These are phyloP conservation scores for Spisula solida DNA, from an alignment of 2,888 invertebrate genomes.

Conservation along the genomic window DNA sequence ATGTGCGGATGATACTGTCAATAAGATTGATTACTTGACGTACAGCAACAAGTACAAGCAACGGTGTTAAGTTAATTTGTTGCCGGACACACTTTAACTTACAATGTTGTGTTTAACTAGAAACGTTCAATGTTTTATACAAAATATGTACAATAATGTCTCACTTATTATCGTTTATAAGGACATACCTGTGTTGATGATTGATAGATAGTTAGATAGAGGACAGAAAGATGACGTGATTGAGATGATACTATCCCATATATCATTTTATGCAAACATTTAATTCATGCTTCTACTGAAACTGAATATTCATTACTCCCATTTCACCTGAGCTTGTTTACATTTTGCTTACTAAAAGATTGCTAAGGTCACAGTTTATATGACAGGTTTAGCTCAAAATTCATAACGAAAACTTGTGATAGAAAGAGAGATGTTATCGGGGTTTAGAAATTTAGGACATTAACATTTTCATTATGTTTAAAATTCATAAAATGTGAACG, in stretches of 20 bases:
- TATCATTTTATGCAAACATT: not conserved
- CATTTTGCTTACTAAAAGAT: not conserved
- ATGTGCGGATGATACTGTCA: too few species aligned
- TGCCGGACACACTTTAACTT: too few species aligned
- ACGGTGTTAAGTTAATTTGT: too few species aligned
- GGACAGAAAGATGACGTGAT: not conserved
- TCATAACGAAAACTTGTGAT: not conserved
- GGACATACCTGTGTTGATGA: not conserved
- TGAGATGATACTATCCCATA: not conserved
- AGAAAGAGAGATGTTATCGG: not conserved
- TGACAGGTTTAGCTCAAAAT: slow-evolving; percentile 16
- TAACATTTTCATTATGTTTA: not conserved
- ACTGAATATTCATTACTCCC: not conserved
- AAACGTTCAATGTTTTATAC: too few species aligned
- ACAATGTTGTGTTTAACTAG: too few species aligned
- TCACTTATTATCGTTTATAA: not conserved
- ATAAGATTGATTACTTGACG: too few species aligned
- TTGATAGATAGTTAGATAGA: not conserved
- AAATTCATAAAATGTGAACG: not conserved
- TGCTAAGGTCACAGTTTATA: not conserved
- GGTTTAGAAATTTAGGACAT: not conserved
- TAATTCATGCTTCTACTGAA: slow-evolving; percentile 3
- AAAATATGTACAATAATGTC: not conserved
- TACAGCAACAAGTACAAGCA: too few species aligned
- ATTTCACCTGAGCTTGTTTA: not conserved